Evolutionary conservation across 2,888 invertebrate genomes (phyloP).

Genomic region (Mythimna pallens): DNA sequence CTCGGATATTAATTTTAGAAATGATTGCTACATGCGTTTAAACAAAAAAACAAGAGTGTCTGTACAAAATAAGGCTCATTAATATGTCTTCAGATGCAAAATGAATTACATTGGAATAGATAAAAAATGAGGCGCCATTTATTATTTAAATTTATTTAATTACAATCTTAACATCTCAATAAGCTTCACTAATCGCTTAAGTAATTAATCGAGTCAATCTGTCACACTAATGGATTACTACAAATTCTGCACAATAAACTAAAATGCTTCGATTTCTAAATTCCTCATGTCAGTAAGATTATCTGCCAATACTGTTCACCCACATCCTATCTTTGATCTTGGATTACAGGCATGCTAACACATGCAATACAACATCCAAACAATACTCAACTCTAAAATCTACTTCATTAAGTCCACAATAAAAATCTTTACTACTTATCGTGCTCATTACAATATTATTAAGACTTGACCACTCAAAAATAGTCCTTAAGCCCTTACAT

Average conservation of each 20-base stretch:
- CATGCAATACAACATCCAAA: conserved; percentile 1
- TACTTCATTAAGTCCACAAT: neutral
- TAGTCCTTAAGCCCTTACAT: conserved; percentile 30
- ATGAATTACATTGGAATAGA: no score
- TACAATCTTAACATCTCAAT: conserved; percentile 6
- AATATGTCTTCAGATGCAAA: no score
- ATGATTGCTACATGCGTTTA: neutral
- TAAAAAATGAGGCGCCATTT: neutral
- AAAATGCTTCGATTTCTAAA: conserved; percentile 55
- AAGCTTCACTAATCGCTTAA: conserved; percentile 5
- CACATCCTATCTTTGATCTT: conserved; percentile 45
- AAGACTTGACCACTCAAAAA: conserved; percentile 14
- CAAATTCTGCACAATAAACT: conserved; percentile 13
- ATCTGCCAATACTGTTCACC: conserved; percentile 34
- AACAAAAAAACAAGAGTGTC: neutral
- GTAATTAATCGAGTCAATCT: conserved; percentile 22
- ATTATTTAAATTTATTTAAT: neutral
- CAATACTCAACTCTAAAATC: conserved; percentile 31
- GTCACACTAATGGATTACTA: conserved; percentile 9
- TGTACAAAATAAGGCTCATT: neutral
- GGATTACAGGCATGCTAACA: conserved; percentile 35
- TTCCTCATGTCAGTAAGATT: conserved; percentile 43
- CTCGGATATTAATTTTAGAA: neutral
- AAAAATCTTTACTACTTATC: neutral
- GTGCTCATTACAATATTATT: conserved; percentile 29